Base-by-base conservation (phyloP, 2,113 vertebrate genomes). In the Proteles cristata region DNA sequence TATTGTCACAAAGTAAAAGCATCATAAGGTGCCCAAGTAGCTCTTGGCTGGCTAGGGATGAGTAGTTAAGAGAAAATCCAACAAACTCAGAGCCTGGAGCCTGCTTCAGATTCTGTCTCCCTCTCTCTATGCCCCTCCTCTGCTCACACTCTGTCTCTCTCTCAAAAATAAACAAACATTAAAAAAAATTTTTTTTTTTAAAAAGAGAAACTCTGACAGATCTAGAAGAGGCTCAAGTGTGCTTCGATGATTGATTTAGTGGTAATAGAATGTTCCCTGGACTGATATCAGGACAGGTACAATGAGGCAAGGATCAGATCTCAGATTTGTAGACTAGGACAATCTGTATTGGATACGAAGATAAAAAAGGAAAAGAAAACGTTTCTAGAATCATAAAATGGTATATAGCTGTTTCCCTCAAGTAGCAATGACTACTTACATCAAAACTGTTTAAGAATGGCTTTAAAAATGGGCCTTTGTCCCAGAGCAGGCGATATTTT, bases 401-500 rank as follows among this genome's bases (percentile, higher is more conserved):
- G 7, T 16, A 4, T 11, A 3, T 14, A 68, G 11, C 53, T 92
- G 0, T 83, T 15, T 84, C 9, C 73, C 26, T 65, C 43, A 88
- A n/a, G 35, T 84, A 17, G 19, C 21, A 61, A 4, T 82, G 93
- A 53, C 61, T 79, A 0, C 65, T 97, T 77, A 66, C 1, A 21
- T 68, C 4, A 80, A 31, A 66, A 76, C n/a, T 69, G 5, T 58
- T 43, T 93, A 69, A 82, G 7, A 63, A 28, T 53, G 55, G 80
- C 61, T 96, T 93, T 90, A 83, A 93, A 93, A 85, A 31, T 61
- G 15, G 33, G 23, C 5, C 94, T 74, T 92, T 85, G 26, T 92
- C 43, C 96, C 45, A 88, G 33, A 88, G 61, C 35, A 85, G 39
- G 93, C 9, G 19, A 16, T 69, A 12, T 84, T 97, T 95, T 97